Conservation (phyloP, 2,888 invertebrate species). For the Lordiphosa fenestrarum region DNA sequence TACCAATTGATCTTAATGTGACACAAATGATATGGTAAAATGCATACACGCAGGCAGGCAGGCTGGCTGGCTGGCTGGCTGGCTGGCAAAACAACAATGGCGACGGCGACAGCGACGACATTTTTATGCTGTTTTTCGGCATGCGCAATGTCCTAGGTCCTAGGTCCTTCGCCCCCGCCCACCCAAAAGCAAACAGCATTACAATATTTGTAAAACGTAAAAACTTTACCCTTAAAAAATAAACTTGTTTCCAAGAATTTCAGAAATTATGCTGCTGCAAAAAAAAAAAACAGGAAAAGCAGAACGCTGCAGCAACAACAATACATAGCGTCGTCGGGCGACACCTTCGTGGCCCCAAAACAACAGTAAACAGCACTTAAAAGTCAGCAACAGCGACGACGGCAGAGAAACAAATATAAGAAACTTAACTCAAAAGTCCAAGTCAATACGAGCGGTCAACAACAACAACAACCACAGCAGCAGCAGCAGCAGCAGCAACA, state of each 20-base stretch:
- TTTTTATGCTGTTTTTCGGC: slow-evolving; percentile 64
- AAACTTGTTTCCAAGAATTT: slow-evolving; percentile 42
- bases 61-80: slow-evolving; percentile 38
- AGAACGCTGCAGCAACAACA: slow-evolving; percentile 22
- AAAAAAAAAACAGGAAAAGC: slow-evolving; percentile 10
- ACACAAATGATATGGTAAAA: slow-evolving; percentile 78
- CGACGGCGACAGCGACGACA: slow-evolving; percentile 56
- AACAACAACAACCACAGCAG: slow-evolving; percentile 29
- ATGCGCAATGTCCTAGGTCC: slow-evolving; percentile 45
- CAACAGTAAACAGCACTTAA: slow-evolving; percentile 77
- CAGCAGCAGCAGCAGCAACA: slow-evolving; percentile 3
- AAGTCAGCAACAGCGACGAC: slow-evolving; percentile 56
- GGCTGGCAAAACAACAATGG: slow-evolving; percentile 47
- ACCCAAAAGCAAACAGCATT: slow-evolving; percentile 52
- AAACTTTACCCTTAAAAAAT: slow-evolving; percentile 39
- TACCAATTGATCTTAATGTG: slow-evolving; percentile 79
- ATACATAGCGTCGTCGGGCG: slow-evolving; percentile 61
- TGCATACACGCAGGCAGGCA: slow-evolving; percentile 51
- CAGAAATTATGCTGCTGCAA: slow-evolving; percentile 28
- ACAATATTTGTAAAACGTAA: slow-evolving; percentile 67
- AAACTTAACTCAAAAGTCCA: slow-evolving; percentile 74
- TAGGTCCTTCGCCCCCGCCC: slow-evolving; percentile 5
- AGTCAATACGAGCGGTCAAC: slow-evolving; percentile 72
- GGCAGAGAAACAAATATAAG: slow-evolving; percentile 66
- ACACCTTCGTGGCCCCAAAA: slow-evolving; percentile 78